Evolutionary conservation across 2,113 vertebrate species (phyloP).

Genomic region (Tympanuchus pallidicinctus): DNA sequence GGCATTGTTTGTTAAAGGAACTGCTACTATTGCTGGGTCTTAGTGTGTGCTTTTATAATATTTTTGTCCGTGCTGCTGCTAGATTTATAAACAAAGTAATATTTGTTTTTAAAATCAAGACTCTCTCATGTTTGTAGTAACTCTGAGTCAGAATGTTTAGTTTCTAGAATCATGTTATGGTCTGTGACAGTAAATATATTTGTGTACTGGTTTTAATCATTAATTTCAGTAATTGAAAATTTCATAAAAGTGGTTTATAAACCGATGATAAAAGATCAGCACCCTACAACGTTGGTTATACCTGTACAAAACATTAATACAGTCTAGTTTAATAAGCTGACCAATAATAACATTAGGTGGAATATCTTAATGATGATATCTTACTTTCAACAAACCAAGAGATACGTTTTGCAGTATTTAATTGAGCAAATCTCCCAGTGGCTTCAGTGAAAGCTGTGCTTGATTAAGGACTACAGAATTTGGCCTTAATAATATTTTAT

Average conservation of each 20-base stretch:
- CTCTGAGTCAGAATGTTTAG: neutral
- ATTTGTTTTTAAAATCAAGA: neutral
- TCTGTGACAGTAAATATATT: neutral
- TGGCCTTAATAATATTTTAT: constrained; percentile 73
- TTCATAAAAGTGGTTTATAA: constrained; percentile 44
- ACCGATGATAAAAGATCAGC: constrained; percentile 53
- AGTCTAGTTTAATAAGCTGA: constrained; percentile 61
- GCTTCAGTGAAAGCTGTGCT: constrained; percentile 48
- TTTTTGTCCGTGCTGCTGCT: neutral
- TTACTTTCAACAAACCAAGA: constrained; percentile 70
- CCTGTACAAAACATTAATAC: constrained; percentile 35
- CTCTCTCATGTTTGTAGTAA: neutral
- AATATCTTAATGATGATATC: constrained; percentile 56
- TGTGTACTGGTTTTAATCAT: neutral
- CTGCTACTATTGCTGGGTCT: neutral
- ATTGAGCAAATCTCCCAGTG: constrained; percentile 53
- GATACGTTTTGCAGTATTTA: constrained; percentile 47
- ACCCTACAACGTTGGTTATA: constrained; percentile 42
- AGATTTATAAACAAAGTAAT: neutral
- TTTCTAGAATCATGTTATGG: neutral
- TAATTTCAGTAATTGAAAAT: constrained; percentile 38
- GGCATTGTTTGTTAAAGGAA: neutral
- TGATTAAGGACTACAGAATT: constrained; percentile 64
- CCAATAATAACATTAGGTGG: constrained; percentile 66
- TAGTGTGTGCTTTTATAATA: neutral